phyloP scores from a whole-genome alignment of 2,888 invertebrate species.

The Rhorus exstirpatorius region DNA sequence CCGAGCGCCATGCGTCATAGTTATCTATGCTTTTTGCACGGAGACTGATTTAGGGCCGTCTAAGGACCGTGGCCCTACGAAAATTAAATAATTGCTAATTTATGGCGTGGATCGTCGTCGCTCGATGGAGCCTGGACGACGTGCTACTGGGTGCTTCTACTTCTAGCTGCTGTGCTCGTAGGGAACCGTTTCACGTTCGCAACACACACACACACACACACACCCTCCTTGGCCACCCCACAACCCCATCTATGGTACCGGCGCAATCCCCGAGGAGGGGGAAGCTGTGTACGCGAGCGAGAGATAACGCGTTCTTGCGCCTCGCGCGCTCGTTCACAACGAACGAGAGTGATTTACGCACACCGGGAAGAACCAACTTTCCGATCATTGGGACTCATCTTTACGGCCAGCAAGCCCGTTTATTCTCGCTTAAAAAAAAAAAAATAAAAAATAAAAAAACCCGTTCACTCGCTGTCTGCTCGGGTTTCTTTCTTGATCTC shows the following conservation, averaged over 20 bases:
- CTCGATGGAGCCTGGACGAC: slow-evolving; percentile 77
- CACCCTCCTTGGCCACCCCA: slow-evolving; percentile 62
- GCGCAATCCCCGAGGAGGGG: slow-evolving; percentile 72
- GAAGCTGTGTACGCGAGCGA: slow-evolving; percentile 71
- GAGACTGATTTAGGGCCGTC: slow-evolving; percentile 86
- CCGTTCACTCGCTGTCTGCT: slow-evolving; percentile 9
- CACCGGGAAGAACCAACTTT: slow-evolving; percentile 58
- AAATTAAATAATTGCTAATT: slow-evolving; percentile 86
- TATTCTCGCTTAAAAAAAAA: background rate
- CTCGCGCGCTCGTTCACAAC: slow-evolving; percentile 66
- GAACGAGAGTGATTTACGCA: slow-evolving; percentile 62
- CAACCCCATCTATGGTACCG: slow-evolving; percentile 25
- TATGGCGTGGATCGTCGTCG: slow-evolving; percentile 85
- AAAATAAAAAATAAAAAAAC: background rate
- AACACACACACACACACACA: too few species aligned
- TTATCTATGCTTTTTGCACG: slow-evolving; percentile 86
- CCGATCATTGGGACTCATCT: slow-evolving; percentile 66
- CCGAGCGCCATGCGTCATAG: slow-evolving; percentile 85
- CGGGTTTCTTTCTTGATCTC: slow-evolving; percentile 15
- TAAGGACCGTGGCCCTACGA: slow-evolving; percentile 86
- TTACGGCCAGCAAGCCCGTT: slow-evolving; percentile 57
- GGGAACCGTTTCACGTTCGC: slow-evolving; percentile 63
- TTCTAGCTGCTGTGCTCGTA: slow-evolving; percentile 61
- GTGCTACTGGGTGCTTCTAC: slow-evolving; percentile 70
- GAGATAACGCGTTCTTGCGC: slow-evolving; percentile 76